Evolutionary conservation across 2,113 vertebrate genomes (phyloP).

Genomic region (Python bivittatus): DNA sequence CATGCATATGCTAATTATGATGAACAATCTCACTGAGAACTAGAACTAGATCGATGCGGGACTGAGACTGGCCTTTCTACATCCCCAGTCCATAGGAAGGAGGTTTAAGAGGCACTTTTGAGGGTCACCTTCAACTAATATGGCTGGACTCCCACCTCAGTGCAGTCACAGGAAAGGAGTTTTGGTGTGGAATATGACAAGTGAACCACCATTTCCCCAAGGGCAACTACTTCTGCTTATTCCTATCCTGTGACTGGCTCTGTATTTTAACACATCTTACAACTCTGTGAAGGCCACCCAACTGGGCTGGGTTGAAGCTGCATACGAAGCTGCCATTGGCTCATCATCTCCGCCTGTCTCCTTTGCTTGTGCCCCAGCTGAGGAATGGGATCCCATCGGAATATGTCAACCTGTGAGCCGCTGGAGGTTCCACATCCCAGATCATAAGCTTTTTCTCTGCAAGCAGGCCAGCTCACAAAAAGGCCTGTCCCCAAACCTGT

Average conservation of each 20-base stretch:
- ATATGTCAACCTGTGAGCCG: neutral
- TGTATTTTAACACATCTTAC: neutral
- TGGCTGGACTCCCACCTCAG: neutral
- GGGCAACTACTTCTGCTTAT: neutral
- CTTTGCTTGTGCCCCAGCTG: neutral
- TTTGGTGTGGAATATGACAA: neutral
- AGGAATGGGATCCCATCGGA: neutral
- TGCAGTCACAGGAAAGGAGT: neutral
- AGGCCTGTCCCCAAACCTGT: too few relatives aligned
- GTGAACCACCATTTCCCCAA: too few relatives aligned
- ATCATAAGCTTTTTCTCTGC: neutral
- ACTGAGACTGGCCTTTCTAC: neutral
- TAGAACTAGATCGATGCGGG: neutral
- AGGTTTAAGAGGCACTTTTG: neutral
- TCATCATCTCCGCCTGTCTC: neutral
- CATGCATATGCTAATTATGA: neutral
- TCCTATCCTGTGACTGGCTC: neutral
- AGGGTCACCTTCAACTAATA: neutral
- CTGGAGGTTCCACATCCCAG: neutral
- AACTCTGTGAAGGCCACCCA: neutral
- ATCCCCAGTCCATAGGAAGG: neutral
- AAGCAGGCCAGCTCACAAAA: neutral
- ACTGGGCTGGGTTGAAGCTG: neutral
- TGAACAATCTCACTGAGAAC: neutral
- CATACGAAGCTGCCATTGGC: neutral